These are phyloP conservation scores for Clarias pachynema DNA, from an alignment of 2,797 vertebrate species.

Conservation along the genomic window DNA sequence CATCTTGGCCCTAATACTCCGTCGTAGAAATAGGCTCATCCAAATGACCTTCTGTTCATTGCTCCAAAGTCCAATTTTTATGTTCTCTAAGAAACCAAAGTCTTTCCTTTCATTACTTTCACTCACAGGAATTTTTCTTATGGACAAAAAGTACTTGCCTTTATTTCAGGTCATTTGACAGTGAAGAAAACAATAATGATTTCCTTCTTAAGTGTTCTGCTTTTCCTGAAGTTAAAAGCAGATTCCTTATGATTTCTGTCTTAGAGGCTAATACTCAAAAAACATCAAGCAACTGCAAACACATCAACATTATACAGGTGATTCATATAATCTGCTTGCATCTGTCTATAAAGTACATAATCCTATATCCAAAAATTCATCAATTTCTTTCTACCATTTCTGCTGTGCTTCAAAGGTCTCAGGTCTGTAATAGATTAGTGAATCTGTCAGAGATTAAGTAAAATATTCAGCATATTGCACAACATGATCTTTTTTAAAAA, in stretches of 20 bases:
- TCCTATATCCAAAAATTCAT: background rate
- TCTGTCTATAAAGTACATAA: background rate
- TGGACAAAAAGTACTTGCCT: too few relatives aligned
- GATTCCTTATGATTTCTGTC: background rate
- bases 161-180: too few relatives aligned
- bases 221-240: background rate
- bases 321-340: background rate
- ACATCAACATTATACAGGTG: background rate
- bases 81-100: too few relatives aligned
- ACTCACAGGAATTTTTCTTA: too few relatives aligned
- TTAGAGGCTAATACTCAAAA: background rate
- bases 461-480: background rate
- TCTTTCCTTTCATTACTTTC: too few relatives aligned
- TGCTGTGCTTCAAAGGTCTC: background rate
- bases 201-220: too few relatives aligned
- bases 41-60: too few relatives aligned
- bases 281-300: background rate
- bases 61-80: too few relatives aligned
- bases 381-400: background rate
- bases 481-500: background rate
- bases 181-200: too few relatives aligned
- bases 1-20: too few relatives aligned
- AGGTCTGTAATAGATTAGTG: background rate
- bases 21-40: too few relatives aligned
- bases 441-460: background rate